Evolutionary conservation across 2,797 vertebrate species (phyloP).

Genomic region (Brachyrhaphis roseni): DNA sequence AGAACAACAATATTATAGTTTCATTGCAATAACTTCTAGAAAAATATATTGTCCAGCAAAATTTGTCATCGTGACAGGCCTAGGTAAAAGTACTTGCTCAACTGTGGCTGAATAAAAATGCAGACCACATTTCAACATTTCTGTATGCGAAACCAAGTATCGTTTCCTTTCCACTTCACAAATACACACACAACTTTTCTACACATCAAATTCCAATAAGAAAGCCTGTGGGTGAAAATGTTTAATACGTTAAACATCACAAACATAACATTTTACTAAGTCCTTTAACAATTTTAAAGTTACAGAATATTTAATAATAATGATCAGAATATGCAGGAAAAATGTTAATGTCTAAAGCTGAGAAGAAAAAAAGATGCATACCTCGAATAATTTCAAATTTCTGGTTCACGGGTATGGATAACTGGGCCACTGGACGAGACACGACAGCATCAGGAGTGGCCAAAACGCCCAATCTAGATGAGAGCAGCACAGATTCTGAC

Average conservation of each 20-base stretch:
- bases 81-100: not conserved
- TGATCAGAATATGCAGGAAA: not conserved
- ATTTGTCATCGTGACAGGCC: no score
- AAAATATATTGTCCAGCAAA: no score
- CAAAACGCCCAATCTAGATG: conserved; percentile 79
- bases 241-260: conserved; percentile 1
- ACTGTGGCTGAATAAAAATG: not conserved
- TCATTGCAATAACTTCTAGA: no score
- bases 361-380: conserved; percentile 41
- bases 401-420: conserved; percentile 83
- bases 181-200: not conserved
- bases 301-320: not conserved
- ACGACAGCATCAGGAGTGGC: conserved; percentile 82
- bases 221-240: not conserved
- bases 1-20: no score
- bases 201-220: not conserved
- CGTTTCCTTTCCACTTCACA: not conserved
- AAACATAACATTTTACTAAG: conserved; percentile 1
- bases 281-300: not conserved
- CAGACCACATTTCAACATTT: not conserved
- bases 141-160: not conserved
- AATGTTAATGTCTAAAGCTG: not conserved
- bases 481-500: conserved; percentile 52
- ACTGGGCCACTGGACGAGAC: conserved; percentile 78
- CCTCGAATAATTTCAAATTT: conserved; percentile 82